Base-by-base conservation (phyloP, 2,888 invertebrate species). In the Neoascia interrupta region DNA sequence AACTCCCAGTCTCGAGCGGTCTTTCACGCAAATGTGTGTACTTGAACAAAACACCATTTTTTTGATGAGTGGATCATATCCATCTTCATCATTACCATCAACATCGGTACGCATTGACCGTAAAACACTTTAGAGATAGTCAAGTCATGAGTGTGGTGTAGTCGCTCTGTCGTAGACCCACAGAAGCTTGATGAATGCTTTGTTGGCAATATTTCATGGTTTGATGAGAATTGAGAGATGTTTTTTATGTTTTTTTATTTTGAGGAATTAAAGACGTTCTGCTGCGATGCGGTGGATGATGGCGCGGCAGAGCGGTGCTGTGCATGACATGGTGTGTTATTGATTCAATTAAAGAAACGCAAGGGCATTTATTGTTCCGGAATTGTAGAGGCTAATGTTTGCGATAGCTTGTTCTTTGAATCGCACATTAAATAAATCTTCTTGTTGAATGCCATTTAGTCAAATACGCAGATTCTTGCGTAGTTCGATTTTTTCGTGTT, bases 1-100 rank as follows among this genome's bases (percentile, higher is more conserved):
- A 64, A 70, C 53, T 54, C 64, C 64, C 70, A 54, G 39, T 66
- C 47, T 66, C 60, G 49, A 21, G 45, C 70, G 76, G 76, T 66
- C 64, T 58, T 76, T 70, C 70, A 70, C 76, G 76, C 76, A 76
- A 66, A 72, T 60, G 53, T 76, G 58, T 76, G 70, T 70, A 70
- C 70, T 76, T 70, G 64, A 76, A 60, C 53, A 70, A 70, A 70
- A 64, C 64, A 70, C 64, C 45, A 64, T 60, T 76, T n/a, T n/a
- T n/a, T n/a, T n/a, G n/a, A n/a, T n/a, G n/a, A n/a, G n/a, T 53
- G 58, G 31, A 70, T 53, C n/a, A n/a, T n/a, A n/a, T n/a, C 56
- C 70, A 47, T 70, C 76, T 70, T 75, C 63, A 66, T 66, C 39
- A 31, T 41, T 21, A 13, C 34, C 37, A 43, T 64, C 18, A 23